Percentiles rank a stretch among this genome's conserved stretches.
phyloP scores from a whole-genome alignment of 2,113 vertebrate species.

The Todiramphus saurophagus region DNA sequence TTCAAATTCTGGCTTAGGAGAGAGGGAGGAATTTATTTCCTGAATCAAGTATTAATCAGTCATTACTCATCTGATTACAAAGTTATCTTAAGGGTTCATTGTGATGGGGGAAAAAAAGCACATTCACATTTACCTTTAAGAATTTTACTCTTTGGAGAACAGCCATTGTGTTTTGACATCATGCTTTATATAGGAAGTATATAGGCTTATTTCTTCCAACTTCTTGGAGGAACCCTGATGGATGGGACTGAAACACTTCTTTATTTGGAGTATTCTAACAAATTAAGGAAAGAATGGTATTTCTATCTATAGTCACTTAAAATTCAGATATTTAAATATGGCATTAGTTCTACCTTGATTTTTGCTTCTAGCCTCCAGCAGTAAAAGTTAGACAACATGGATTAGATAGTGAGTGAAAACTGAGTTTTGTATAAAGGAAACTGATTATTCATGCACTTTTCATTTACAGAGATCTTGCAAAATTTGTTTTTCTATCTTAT shows the following conservation, averaged over 20 bases:
- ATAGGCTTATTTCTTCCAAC: neutral
- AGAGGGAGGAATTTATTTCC: neutral
- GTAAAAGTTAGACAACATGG: neutral
- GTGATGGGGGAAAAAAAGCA: neutral
- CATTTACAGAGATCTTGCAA: neutral
- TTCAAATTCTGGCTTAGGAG: neutral
- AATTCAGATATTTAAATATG: neutral
- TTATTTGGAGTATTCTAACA: neutral
- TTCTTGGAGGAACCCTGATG: neutral
- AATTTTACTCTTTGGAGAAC: neutral
- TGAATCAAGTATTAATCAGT: neutral
- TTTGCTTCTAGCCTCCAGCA: neutral
- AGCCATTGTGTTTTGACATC: neutral
- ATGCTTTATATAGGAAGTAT: neutral
- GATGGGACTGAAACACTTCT: neutral
- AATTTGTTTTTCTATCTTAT: neutral
- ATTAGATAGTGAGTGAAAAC: neutral
- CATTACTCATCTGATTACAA: neutral
- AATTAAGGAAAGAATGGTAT: neutral
- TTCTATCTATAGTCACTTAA: neutral
- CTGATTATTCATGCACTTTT: neutral
- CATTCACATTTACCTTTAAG: neutral
- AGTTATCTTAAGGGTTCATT: neutral
- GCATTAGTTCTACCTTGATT: neutral
- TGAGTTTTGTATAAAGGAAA: neutral